Conservation (phyloP, 30 jellyfish, hydroid and myxozoan species). For the Pelagia noctiluca region DNA sequence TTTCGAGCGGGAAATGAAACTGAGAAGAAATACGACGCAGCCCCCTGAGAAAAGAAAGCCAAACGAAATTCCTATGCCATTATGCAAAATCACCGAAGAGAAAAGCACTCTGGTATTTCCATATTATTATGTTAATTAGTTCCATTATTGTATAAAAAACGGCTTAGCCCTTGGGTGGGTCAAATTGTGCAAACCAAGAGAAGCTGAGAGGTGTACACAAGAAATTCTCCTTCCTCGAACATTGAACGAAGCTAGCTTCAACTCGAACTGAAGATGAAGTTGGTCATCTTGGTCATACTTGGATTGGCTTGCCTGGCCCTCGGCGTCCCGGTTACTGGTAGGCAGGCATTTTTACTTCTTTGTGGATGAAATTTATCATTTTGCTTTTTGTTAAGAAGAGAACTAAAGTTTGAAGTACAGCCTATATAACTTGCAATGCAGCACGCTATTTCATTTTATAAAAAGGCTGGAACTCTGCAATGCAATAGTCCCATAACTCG, state of each 20-base stretch:
- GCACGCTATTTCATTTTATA: no score
- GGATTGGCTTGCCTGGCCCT: conserved; percentile 59
- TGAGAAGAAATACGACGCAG: neutral
- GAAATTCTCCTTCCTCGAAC: no score
- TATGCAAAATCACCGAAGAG: neutral
- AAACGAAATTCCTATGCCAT: neutral
- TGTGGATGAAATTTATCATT: neutral
- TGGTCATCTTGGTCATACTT: conserved; percentile 39
- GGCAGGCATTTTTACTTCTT: neutral
- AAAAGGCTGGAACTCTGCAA: no score
- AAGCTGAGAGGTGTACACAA: no score
- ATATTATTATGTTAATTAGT: neutral
- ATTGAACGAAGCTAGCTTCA: no score
- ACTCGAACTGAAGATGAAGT: conserved; percentile 70
- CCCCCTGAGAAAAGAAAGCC: neutral
- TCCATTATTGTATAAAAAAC: no score
- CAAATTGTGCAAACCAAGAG: no score
- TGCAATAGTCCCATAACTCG: no score
- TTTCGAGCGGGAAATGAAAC: neutral
- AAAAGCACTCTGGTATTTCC: neutral
- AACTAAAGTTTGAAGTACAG: no score
- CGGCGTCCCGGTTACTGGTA: conserved; percentile 73
- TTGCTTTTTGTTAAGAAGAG: neutral
- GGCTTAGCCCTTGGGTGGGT: no score
- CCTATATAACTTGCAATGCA: no score